Evolutionary conservation across 2,797 vertebrate genomes (phyloP), one percentile per base, ranked within the genome.

Genomic region (Dendrocincla fuliginosa): DNA sequence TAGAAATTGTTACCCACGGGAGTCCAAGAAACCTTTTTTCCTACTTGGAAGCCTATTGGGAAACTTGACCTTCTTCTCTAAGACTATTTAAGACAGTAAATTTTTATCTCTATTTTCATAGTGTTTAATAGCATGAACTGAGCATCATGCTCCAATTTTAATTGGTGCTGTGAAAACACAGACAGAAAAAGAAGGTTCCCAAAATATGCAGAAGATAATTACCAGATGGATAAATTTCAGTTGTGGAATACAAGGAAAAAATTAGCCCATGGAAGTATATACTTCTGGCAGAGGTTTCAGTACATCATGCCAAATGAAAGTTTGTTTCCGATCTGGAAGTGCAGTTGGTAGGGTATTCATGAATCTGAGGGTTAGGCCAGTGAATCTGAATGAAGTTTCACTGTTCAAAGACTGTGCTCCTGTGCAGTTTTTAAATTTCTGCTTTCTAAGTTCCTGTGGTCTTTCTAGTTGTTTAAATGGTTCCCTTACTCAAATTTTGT

Each of bases 101-200:
- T 79, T 61, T 18, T 46, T 57, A 47, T 65, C 23, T 84, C 12
- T 59, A 37, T 78, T 91, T 93, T 79, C 47, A 8, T 27, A 50
- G 9, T 63, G 33, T 59, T 94, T 84, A 81, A 67, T 73, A 67
- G 13, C 87, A 64, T 67, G 44, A 91, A 84, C 55, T 73, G 81
- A 94, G 32, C 82, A 85, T 93, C 75, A n/a, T 1, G 10, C 83
- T 91, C 49, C 53, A 63, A 30, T 87, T 96, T 85, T 68, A 81
- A 59, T 24, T 82, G 39, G 50, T 79, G 57, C 59, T 87, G 74
- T 87, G 63, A 85, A 94, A 94, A 88, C 73, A 93, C 70, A 90
- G 85, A 84, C 88, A 65, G 77, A 70, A 77, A 88, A 91, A 53
- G 24, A 73, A 91, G 50, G 67, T 88, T 63, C 70, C 35, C 59